A percentile compares a stretch with the other conserved stretches of the same genome.
Evolutionary conservation across 2,797 vertebrate genomes (phyloP).

Genomic region (Acropternis orthonyx): DNA sequence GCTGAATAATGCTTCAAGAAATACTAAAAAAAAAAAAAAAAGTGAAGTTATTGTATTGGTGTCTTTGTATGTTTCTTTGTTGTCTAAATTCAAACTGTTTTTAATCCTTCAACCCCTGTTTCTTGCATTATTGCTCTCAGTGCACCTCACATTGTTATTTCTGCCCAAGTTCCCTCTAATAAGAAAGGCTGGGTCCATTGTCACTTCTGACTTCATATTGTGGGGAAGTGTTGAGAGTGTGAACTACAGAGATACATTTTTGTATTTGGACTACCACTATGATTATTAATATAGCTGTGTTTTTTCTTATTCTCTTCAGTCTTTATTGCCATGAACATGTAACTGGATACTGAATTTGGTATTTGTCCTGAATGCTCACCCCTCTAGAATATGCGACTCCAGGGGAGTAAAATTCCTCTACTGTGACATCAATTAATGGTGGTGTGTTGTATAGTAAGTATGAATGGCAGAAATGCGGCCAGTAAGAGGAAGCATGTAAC

Average conservation of each 20-base stretch:
- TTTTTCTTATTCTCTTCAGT: constrained; percentile 21
- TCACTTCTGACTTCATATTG: constrained; percentile 9
- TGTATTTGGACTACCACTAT: not conserved
- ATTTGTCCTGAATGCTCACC: not conserved
- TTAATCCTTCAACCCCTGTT: constrained; percentile 63
- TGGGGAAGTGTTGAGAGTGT: not conserved
- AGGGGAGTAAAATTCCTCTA: constrained; percentile 44
- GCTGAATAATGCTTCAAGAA: constrained; percentile 45
- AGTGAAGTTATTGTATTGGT: constrained; percentile 32
- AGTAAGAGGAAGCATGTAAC: not conserved
- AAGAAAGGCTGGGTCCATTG: constrained; percentile 27
- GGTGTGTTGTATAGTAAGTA: constrained; percentile 40
- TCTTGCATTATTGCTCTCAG: constrained; percentile 40
- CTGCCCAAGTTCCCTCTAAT: constrained; percentile 67
- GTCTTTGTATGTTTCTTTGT: constrained; percentile 51
- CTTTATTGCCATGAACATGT: constrained; percentile 12
- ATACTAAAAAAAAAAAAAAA: not conserved
- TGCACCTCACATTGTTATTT: constrained; percentile 59
- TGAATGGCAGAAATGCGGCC: constrained; percentile 40
- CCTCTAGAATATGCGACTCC: constrained; percentile 16
- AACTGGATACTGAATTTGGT: not conserved
- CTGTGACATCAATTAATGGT: constrained; percentile 44
- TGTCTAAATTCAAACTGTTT: constrained; percentile 28
- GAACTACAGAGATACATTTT: not conserved
- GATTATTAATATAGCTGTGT: constrained; percentile 23